phyloP scores from a whole-genome alignment of 2,113 vertebrate species.

The Aphyosemion australe region DNA sequence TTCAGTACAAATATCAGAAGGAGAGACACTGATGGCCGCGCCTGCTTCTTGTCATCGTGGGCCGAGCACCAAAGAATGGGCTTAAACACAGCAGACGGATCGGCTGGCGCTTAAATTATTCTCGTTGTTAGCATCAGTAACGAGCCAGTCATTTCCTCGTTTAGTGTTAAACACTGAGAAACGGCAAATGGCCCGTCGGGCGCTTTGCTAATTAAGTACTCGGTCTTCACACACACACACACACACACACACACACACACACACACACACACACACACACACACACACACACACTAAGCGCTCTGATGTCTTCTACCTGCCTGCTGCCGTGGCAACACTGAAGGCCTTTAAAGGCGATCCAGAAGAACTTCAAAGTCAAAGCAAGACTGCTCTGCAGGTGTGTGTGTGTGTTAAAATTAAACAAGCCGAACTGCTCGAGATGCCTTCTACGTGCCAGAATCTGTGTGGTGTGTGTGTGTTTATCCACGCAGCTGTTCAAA shows the following conservation, averaged over 20 bases:
- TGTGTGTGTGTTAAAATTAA: constrained; percentile 59
- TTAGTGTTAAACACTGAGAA: constrained; percentile 70
- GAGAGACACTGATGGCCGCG: constrained; percentile 43
- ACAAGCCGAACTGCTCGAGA: constrained; percentile 51
- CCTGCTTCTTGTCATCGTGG: constrained; percentile 50
- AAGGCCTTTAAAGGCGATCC: constrained; percentile 72
- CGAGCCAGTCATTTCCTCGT: constrained; percentile 59
- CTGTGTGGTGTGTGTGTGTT: constrained; percentile 21
- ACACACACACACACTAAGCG: constrained; percentile 24
- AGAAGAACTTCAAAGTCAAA: constrained; percentile 73
- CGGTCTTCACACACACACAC: constrained; percentile 22
- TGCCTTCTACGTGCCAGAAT: constrained; percentile 32
- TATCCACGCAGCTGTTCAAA: constrained; percentile 1
- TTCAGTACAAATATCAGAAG: constrained; percentile 37
- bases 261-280: too few relatives aligned
- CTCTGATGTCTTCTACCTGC: constrained; percentile 71
- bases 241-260: constrained; percentile 18
- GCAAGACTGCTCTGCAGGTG: constrained; percentile 38
- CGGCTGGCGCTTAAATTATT: constrained; percentile 66
- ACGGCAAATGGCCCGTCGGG: constrained; percentile 57
- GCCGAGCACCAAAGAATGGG: constrained; percentile 44
- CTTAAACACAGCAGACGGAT: constrained; percentile 54
- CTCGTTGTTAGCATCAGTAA: constrained; percentile 67
- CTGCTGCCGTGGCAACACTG: constrained; percentile 72
- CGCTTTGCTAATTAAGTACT: constrained; percentile 72